phyloP scores from a whole-genome alignment of 2,113 vertebrate species.

The Oxyura jamaicensis region DNA sequence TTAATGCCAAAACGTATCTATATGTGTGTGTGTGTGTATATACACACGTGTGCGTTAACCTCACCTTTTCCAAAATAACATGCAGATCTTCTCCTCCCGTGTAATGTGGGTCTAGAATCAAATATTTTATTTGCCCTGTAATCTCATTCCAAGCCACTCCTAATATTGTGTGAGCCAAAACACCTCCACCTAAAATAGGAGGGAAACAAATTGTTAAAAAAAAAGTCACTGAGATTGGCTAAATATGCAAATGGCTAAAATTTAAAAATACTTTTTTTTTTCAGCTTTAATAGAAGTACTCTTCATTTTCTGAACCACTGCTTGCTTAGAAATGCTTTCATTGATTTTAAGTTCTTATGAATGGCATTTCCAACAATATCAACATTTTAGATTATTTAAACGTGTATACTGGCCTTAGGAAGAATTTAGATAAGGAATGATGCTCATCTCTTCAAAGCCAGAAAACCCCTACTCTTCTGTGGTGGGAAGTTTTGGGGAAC shows the following conservation, averaged over 20 bases:
- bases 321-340: neutral
- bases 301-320: neutral
- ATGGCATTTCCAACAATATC: neutral
- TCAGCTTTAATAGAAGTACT: neutral
- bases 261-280: neutral
- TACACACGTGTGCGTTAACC: neutral
- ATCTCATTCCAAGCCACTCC: slow-evolving; percentile 94
- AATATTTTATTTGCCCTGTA: slow-evolving; percentile 90
- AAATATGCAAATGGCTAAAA: neutral
- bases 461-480: neutral
- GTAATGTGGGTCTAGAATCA: slow-evolving; percentile 96
- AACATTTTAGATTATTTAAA: neutral
- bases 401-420: neutral
- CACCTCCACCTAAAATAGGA: slow-evolving; percentile 85
- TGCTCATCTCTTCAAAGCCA: neutral
- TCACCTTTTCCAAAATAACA: slow-evolving; percentile 91
- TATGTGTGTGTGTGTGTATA: neutral
- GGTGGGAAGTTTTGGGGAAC: neutral
- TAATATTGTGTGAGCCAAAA: slow-evolving; percentile 95
- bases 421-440: neutral
- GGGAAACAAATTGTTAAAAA: neutral
- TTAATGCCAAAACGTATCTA: neutral
- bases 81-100: slow-evolving; percentile 93
- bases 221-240: neutral
- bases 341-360: neutral